Evolutionary conservation across 2,888 invertebrate species (phyloP).

Genomic region (Gasteruption jaculator): DNA sequence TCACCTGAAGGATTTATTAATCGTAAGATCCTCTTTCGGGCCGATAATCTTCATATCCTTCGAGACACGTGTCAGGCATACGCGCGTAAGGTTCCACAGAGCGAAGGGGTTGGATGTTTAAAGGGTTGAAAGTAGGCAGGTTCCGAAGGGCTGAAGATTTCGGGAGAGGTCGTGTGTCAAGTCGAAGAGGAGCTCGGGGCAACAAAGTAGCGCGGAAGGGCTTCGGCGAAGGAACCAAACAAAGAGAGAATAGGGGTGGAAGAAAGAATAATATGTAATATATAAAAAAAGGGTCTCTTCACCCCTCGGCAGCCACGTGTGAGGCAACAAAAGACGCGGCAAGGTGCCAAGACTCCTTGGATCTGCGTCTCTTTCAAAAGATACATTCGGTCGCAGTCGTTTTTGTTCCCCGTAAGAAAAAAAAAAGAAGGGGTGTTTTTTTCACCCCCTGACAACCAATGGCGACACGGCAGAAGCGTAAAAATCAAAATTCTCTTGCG

Average conservation of each 20-base stretch:
- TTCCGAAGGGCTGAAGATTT: too few species aligned
- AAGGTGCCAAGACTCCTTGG: constrained; percentile 40
- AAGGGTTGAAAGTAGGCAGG: too few species aligned
- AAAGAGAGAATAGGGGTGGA: not conserved
- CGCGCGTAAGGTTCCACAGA: constrained; percentile 19
- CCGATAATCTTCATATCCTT: constrained; percentile 28
- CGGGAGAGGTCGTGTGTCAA: constrained; percentile 34
- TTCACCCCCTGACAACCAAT: too few species aligned
- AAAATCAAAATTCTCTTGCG: too few species aligned
- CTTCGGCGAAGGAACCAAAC: constrained; percentile 3
- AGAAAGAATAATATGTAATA: constrained; percentile 11
- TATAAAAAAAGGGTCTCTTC: constrained; percentile 21
- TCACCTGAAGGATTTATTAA: not conserved
- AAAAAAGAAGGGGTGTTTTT: too few species aligned
- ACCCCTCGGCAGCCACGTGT: constrained; percentile 42
- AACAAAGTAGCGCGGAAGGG: constrained; percentile 21
- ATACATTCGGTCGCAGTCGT: constrained; percentile 22
- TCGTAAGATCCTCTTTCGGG: constrained; percentile 23
- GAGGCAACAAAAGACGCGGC: constrained; percentile 44
- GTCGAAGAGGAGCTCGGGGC: constrained; percentile 22
- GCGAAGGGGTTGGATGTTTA: constrained; percentile 27
- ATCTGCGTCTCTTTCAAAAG: constrained; percentile 31
- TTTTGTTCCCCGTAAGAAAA: too few species aligned
- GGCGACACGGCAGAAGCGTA: too few species aligned
- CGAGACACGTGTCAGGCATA: constrained; percentile 27